A percentile compares a stretch with the other conserved stretches of the same genome.
Evolutionary conservation across 2,113 vertebrate species (phyloP).

Genomic region (Festucalex cinctus): DNA sequence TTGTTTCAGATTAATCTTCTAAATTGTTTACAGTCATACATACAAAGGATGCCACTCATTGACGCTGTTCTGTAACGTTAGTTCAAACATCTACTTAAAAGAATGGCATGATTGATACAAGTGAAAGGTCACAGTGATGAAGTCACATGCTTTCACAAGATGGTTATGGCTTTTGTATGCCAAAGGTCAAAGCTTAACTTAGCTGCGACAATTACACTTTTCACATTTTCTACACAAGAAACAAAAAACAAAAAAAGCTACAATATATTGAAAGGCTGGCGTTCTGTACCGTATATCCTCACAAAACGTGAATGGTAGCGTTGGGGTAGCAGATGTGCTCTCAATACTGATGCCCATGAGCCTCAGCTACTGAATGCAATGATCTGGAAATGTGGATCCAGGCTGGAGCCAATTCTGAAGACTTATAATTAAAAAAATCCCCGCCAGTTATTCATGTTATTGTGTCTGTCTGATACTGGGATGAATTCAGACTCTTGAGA

Average conservation of each 20-base stretch:
- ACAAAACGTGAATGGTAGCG: background rate
- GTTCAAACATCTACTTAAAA: background rate
- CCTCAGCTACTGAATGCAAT: background rate
- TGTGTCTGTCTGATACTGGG: background rate
- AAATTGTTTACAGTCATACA: background rate
- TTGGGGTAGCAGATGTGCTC: background rate
- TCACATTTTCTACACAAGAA: background rate
- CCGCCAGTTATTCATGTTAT: background rate
- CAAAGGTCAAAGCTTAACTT: background rate
- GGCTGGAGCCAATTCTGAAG: background rate
- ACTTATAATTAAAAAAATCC: background rate
- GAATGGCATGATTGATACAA: background rate
- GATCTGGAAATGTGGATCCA: conserved; percentile 1
- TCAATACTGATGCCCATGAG: background rate
- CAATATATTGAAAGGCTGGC: background rate
- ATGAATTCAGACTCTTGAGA: background rate
- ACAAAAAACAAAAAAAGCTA: background rate
- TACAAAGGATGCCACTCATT: background rate
- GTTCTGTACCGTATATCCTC: background rate
- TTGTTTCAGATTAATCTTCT: background rate
- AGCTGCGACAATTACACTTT: background rate
- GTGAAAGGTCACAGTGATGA: background rate
- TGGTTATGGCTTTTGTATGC: background rate
- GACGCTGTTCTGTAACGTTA: background rate
- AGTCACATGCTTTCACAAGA: conserved; percentile 1